Conservation (phyloP, 2,888 invertebrate genomes). For the Philereme transversata region DNA sequence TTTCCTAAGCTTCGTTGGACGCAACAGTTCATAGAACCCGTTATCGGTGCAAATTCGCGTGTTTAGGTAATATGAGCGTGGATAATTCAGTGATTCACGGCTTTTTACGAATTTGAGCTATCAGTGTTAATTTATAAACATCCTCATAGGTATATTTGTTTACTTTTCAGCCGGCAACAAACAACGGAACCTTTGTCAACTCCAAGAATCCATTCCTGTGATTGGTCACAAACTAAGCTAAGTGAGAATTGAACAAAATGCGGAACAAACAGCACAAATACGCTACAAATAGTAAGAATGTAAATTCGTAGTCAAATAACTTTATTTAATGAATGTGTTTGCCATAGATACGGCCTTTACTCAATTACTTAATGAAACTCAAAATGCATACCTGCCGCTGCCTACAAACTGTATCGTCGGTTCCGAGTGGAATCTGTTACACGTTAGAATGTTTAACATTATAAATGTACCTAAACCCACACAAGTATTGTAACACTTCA, state of each 20-base stretch:
- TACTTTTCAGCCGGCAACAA: constrained; percentile 64
- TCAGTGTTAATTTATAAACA: constrained; percentile 17
- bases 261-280: constrained; percentile 76
- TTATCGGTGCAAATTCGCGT: constrained; percentile 40
- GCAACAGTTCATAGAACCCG: constrained; percentile 49
- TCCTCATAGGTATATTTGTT: constrained; percentile 7
- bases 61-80: constrained; percentile 26
- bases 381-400: constrained; percentile 14
- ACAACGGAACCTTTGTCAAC: constrained; percentile 69
- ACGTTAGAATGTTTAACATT: constrained; percentile 15
- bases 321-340: constrained; percentile 62
- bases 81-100: constrained; percentile 34
- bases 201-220: constrained; percentile 79
- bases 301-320: constrained; percentile 53
- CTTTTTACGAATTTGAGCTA: constrained; percentile 18
- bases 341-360: constrained; percentile 54
- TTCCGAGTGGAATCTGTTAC: constrained; percentile 12
- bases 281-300: constrained; percentile 70
- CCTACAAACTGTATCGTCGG: constrained; percentile 8
- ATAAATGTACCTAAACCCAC: constrained; percentile 12
- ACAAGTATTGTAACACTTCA: constrained; percentile 29
- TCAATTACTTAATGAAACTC: constrained; percentile 24
- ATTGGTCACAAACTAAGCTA: constrained; percentile 53
- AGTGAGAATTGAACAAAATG: constrained; percentile 61
- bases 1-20: constrained; percentile 42